A percentile compares a stretch with the other conserved stretches of the same genome.
Conservation (phyloP, 2,797 vertebrate genomes). For the Benthosema pterotum region DNA sequence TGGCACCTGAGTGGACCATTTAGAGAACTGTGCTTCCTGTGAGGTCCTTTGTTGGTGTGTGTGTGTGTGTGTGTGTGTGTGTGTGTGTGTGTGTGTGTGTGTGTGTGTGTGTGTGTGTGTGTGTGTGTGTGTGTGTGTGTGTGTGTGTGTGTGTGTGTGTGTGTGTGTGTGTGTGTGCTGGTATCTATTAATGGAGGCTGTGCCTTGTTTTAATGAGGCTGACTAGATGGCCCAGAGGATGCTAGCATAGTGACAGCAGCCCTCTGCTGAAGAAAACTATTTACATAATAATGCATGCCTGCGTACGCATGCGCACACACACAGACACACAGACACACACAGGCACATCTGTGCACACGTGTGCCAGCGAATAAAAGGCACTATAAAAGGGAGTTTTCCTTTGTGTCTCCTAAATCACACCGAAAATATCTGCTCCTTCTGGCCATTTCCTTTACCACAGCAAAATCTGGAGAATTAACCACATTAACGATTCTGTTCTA, state of each 20-base stretch:
- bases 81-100: background rate
- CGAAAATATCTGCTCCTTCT: no score
- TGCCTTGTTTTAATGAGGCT: constrained; percentile 84
- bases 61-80: background rate
- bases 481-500: no score
- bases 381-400: constrained; percentile 63
- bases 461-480: no score
- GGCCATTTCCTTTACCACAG: no score
- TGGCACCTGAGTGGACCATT: constrained; percentile 79
- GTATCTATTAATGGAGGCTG: constrained; percentile 76
- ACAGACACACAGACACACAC: constrained; percentile 64
- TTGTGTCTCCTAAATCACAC: constrained; percentile 56
- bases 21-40: constrained; percentile 68
- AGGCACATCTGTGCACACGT: constrained; percentile 66
- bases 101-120: constrained; percentile 33
- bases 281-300: constrained; percentile 82
- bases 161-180: constrained; percentile 26
- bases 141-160: constrained; percentile 14
- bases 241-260: constrained; percentile 77
- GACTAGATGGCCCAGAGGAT: constrained; percentile 79
- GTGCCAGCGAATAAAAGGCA: constrained; percentile 65
- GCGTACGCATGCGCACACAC: constrained; percentile 32
- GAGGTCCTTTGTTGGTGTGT: constrained; percentile 69
- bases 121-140: constrained; percentile 33
- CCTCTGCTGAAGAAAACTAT: constrained; percentile 77